Base-by-base conservation (phyloP, 1,140 invertebrate species). In the Belonocnema kinseyi region DNA sequence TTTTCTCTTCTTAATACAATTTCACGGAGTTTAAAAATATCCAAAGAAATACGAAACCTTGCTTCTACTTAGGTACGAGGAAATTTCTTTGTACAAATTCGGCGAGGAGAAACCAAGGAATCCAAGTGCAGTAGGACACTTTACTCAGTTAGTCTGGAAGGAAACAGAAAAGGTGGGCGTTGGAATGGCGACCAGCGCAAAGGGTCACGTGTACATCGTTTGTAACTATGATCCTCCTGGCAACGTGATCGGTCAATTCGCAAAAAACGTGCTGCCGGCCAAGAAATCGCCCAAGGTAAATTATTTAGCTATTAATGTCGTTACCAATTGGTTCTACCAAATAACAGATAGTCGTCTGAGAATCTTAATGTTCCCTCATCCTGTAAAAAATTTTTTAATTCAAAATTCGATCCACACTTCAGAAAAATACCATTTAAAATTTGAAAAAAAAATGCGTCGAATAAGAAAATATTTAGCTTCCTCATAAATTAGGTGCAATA, bases 151-250 rank as follows among this genome's bases (percentile, higher is more conserved):
- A 16, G 88, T 95, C 52, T 96, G 95, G 95, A 93, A 92, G 81
- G 91, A 87, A 0, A 93, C 90, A n/a, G 87, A 86, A 83, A 90
- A 93, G 79, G 80, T 96, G 7, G 95, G 95, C 0, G 89, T 95
- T 3, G 95, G 93, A 7, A 88, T 92, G 77, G 93, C 94, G 1
- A 88, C 80, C 53, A 85, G 83, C n/a, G 74, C 82, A 33, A 89
- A 89, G 6, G 93, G 94, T 3, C 92, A 92, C 78, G 86, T 93
- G 16, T 92, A 93, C 73, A 92, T 95, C 1, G 95, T 96, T 0
- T 93, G 93, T 26, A 94, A 95, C 84, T 97, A 96, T 83, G 90
- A 93, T 82, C 95, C 95, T 0, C 86, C 93, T 10, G 95, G 95
- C 19, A 96, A 96, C 85, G 89, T 93, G 46, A 79, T 93, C 3